Evolutionary conservation across 2,113 vertebrate species (phyloP), one percentile per base, ranked within the genome.

Genomic region (Mirounga angustirostris): DNA sequence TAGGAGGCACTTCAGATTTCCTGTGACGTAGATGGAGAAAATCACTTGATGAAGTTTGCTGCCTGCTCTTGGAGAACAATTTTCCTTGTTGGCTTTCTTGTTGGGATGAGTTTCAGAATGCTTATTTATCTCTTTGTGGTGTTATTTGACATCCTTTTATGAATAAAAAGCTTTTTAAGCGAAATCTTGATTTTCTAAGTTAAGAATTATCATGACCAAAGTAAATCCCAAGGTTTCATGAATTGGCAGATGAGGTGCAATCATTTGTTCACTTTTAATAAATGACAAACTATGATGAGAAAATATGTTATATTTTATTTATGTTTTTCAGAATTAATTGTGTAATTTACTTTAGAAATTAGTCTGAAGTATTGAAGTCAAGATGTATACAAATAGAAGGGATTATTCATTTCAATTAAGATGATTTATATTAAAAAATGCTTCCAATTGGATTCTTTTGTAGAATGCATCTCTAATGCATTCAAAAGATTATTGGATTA

Each of bases 241-340:
- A 83, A 24, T 80, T 85, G 26, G 30, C 13, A 50, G 10, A 12
- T 69, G 4, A 91, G 30, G 16, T 85, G 0, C 81, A 92, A 89
- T 94, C 54, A 80, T 10, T 61, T 59, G 21, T 52, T 94, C 18
- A 63, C 13, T 36, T 91, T 91, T 40, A 94, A 50, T 91, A 89
- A 95, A 73, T 93, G 6, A 36, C 52, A 33, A 65, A 67, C 52
- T 81, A 26, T 65, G 7, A 56, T 63, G 40, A 54, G 50, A 18
- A 11, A 83, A 33, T 4, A 52, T 54, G 52, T 54, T 65, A 12
- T 59, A 65, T 88, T 82, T 76, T n/a, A 61, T 33, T 81, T 80
- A 30, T 69, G 21, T 84, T 92, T 96, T 94, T 82, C 46, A 67
- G 28, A 87, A 95, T 89, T 74, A 83, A 95, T 87, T 76, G 50